phyloP scores from a whole-genome alignment of 2,113 vertebrate species.

The Brevimyrus niger region DNA sequence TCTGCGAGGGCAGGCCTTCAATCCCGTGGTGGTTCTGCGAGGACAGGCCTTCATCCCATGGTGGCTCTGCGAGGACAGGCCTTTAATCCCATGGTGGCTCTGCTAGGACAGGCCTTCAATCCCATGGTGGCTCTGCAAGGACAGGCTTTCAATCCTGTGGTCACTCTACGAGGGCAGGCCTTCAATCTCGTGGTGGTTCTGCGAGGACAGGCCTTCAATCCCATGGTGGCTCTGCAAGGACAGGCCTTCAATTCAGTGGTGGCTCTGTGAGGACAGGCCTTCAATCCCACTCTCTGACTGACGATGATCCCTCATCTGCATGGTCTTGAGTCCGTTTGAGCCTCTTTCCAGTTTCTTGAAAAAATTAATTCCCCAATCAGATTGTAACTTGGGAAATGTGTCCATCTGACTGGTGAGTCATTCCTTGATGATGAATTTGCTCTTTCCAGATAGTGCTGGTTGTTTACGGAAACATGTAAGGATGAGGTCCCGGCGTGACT shows the following conservation, averaged over 20 bases:
- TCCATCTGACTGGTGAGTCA: neutral
- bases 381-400: neutral
- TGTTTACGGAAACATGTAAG: neutral
- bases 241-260: neutral
- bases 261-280: constrained; percentile 13
- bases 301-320: neutral
- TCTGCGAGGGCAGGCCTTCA: neutral
- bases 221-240: constrained; percentile 12
- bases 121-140: constrained; percentile 13
- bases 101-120: constrained; percentile 23
- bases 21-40: too few species aligned
- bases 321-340: neutral
- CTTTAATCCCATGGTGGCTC: too few species aligned
- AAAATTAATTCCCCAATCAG: neutral
- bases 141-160: neutral
- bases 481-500: neutral
- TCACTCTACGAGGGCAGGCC: too few species aligned
- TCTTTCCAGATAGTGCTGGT: neutral
- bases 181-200: too few species aligned
- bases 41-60: neutral
- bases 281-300: neutral
- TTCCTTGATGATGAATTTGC: neutral
- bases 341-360: neutral
- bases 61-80: constrained; percentile 8
- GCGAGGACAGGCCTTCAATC: constrained; percentile 25